Conservation (phyloP, 2,113 vertebrate species). For the Rhynchomys soricoides region DNA sequence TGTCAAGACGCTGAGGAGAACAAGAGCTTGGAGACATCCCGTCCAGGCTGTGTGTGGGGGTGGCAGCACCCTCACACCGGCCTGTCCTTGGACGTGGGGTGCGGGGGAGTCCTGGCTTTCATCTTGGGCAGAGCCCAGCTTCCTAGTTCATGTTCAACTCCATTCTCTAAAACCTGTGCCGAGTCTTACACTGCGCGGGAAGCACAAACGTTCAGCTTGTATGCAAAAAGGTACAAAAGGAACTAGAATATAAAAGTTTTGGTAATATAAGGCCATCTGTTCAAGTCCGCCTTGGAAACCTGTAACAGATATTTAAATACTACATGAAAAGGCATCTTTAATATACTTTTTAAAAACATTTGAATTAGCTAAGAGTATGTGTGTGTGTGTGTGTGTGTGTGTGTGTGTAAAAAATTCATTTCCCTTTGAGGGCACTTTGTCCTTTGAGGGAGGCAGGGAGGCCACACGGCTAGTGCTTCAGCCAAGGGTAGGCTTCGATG, state of each 20-base stretch:
- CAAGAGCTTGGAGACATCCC: conserved; percentile 75
- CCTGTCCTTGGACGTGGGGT: not conserved
- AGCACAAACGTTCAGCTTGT: conserved; percentile 84
- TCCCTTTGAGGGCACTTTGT: conserved; percentile 79
- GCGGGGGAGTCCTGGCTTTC: conserved; percentile 39
- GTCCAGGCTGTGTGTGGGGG: not conserved
- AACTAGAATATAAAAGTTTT: conserved; percentile 88
- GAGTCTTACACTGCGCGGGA: conserved; percentile 85
- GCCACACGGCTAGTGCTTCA: conserved; percentile 89
- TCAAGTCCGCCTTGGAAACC: conserved; percentile 84
- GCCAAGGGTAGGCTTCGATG: conserved; percentile 94
- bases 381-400: conserved; percentile 24
- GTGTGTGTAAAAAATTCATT: conserved; percentile 54
- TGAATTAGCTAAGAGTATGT: conserved; percentile 82
- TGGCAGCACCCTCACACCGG: not conserved
- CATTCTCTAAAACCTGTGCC: conserved; percentile 83
- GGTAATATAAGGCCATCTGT: conserved; percentile 86
- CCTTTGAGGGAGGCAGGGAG: not conserved
- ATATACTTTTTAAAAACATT: conserved; percentile 83
- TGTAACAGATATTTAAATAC: conserved; percentile 83
- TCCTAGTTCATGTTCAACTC: conserved; percentile 30
- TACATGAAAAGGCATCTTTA: conserved; percentile 85
- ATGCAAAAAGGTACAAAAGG: conserved; percentile 88
- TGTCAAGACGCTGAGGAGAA: conserved; percentile 50
- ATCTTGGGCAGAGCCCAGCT: not conserved